These are phyloP conservation scores for Pardalotus punctatus DNA, from an alignment of 2,113 vertebrate genomes.

Conservation along the genomic window DNA sequence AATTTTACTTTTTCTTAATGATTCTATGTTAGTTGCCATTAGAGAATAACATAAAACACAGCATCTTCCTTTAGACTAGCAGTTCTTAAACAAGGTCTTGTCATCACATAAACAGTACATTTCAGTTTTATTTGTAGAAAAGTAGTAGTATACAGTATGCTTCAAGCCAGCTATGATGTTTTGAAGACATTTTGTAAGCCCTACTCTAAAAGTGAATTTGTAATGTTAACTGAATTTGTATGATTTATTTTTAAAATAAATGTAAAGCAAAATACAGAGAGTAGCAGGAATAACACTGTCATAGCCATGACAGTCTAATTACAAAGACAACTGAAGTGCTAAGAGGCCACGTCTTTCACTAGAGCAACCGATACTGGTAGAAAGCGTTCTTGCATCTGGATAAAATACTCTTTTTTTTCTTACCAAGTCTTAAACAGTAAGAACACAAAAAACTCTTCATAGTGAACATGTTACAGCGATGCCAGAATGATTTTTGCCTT, in stretches of 20 bases:
- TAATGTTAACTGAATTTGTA: background rate
- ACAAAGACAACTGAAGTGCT: fast-evolving
- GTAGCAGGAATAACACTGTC: background rate
- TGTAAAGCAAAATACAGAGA: background rate
- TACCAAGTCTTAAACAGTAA: background rate
- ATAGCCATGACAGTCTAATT: background rate
- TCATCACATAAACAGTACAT: background rate
- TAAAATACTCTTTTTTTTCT: background rate
- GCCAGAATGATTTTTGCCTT: too few species aligned
- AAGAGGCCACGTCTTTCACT: background rate
- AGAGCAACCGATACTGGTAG: background rate
- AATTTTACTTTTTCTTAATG: background rate
- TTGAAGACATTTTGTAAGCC: background rate
- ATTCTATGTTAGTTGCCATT: background rate
- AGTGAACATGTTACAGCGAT: background rate
- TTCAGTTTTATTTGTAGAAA: background rate
- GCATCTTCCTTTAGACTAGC: background rate
- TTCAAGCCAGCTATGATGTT: background rate
- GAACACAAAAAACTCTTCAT: background rate
- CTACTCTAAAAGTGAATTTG: background rate
- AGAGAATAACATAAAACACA: background rate
- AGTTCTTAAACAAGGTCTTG: background rate
- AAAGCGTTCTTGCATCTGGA: background rate
- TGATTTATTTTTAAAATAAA: background rate
- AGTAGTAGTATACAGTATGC: background rate